These are phyloP conservation scores for Trichomycterus rosablanca DNA, from an alignment of 2,113 vertebrate genomes.

Conservation along the genomic window DNA sequence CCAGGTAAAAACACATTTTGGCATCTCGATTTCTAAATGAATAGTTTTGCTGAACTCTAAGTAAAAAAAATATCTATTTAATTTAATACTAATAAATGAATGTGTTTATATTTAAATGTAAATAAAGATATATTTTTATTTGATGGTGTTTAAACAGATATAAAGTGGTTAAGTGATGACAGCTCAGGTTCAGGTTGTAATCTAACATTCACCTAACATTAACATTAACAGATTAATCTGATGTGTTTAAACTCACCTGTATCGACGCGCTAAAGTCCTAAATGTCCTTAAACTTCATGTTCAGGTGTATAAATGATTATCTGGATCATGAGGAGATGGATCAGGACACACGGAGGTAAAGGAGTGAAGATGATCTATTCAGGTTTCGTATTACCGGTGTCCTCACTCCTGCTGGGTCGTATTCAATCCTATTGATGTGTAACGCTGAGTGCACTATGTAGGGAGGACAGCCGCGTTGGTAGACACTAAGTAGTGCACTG, in stretches of 20 bases:
- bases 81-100: too few species aligned
- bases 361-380: constrained; percentile 1
- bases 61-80: too few species aligned
- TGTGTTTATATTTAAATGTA: too few species aligned
- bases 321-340: not conserved
- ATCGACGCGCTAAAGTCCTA: not conserved
- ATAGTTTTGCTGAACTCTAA: too few species aligned
- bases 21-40: too few species aligned
- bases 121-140: too few species aligned
- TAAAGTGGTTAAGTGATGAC: too few species aligned
- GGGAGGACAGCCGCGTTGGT: too few species aligned
- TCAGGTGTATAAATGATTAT: not conserved
- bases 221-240: not conserved
- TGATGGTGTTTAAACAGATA: too few species aligned
- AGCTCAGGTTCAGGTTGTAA: too few species aligned
- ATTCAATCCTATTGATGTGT: not conserved
- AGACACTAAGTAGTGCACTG: not conserved
- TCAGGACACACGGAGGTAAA: not conserved
- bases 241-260: constrained; percentile 7
- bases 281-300: not conserved
- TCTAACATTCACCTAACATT: not conserved
- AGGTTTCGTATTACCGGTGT: constrained; percentile 29
- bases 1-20: too few species aligned
- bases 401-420: not conserved
- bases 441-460: not conserved